These are phyloP conservation scores for Protobothrops flavoviridis DNA, from an alignment of 2,113 vertebrate species.

Conservation along the genomic window DNA sequence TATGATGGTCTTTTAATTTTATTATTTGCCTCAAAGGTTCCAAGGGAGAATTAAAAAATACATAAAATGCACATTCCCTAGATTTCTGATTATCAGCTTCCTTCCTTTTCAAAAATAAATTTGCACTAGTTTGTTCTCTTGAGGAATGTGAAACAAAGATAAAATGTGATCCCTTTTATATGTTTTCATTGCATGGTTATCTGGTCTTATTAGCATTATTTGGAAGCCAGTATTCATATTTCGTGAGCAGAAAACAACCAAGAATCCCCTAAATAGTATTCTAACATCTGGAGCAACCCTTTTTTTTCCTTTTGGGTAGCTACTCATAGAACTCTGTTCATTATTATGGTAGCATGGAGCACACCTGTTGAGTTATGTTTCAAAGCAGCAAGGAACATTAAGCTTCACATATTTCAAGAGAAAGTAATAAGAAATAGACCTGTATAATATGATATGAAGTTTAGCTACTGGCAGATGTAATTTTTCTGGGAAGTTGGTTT, in stretches of 20 bases:
- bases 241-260: background rate
- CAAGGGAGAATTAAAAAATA: background rate
- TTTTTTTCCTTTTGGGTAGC: constrained; percentile 1
- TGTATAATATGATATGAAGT: background rate
- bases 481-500: background rate
- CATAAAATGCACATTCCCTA: background rate
- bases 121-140: background rate
- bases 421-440: constrained; percentile 28
- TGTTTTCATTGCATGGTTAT: background rate
- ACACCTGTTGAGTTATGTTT: constrained; percentile 31
- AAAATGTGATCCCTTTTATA: background rate
- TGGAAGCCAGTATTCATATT: background rate
- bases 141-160: background rate
- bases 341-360: constrained; percentile 14
- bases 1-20: background rate
- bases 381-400: constrained; percentile 12
- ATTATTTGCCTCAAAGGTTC: background rate
- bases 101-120: background rate
- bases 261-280: background rate
- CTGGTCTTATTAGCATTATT: background rate
- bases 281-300: background rate
- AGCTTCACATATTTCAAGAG: constrained; percentile 21
- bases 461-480: background rate
- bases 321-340: background rate
- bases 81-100: background rate